phyloP scores from a whole-genome alignment of 2,113 vertebrate species.

The Thalassarche chlororhynchos region DNA sequence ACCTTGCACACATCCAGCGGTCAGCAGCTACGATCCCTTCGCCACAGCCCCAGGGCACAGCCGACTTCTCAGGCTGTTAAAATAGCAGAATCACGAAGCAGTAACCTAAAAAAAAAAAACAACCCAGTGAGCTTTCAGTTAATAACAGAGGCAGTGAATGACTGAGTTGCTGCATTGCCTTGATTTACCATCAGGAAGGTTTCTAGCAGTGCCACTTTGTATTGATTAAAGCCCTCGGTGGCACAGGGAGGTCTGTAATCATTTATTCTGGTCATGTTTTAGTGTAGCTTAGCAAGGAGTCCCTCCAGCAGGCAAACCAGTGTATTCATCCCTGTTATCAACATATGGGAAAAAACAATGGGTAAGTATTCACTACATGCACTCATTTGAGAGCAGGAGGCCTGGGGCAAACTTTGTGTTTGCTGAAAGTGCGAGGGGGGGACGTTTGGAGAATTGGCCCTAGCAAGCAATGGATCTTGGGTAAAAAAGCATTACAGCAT shows the following conservation, averaged over 20 bases:
- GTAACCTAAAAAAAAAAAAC: not conserved
- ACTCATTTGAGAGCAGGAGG: not conserved
- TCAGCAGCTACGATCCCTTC: not conserved
- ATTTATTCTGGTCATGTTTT: not conserved
- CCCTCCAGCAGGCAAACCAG: not conserved
- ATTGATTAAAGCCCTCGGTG: not conserved
- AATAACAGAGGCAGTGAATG: not conserved
- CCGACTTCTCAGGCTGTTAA: not conserved
- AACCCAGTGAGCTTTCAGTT: not conserved
- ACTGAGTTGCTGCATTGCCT: not conserved
- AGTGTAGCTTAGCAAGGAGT: not conserved
- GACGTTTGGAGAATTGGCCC: not conserved
- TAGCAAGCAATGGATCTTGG: not conserved
- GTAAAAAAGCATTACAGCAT: not conserved
- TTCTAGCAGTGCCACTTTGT: not conserved
- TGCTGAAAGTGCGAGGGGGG: not conserved
- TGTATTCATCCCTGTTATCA: not conserved
- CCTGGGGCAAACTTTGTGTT: not conserved
- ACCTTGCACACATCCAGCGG: not conserved
- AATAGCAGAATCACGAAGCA: not conserved
- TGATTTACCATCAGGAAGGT: not conserved
- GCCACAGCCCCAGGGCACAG: not conserved
- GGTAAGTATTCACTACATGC: not conserved
- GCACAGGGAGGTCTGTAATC: not conserved
- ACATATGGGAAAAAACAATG: not conserved